Conservation (phyloP, 2,888 invertebrate genomes). For the Platycheirus rosarum region DNA sequence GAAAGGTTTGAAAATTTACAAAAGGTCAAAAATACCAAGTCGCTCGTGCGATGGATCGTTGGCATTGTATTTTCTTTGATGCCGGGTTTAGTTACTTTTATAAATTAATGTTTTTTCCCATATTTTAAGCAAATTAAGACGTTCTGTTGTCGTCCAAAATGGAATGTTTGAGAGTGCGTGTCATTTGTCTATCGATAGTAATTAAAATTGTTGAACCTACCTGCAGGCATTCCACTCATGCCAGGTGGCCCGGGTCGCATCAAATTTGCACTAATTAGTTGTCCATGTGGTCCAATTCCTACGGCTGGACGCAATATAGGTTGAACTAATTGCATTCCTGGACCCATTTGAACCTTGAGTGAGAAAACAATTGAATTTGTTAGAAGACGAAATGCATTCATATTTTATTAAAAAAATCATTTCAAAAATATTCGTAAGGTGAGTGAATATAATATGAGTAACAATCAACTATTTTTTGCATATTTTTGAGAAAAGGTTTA, state of each 20-base stretch:
- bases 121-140: constrained; percentile 48
- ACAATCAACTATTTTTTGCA: constrained; percentile 48
- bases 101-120: constrained; percentile 41
- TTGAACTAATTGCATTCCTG: constrained; percentile 82
- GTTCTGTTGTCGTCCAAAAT: constrained; percentile 46
- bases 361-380: constrained; percentile 20
- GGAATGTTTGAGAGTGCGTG: constrained; percentile 65
- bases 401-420: neutral
- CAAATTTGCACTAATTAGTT: constrained; percentile 81
- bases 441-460: constrained; percentile 65
- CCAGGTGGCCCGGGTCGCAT: constrained; percentile 79
- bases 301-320: constrained; percentile 82
- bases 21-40: constrained; percentile 7
- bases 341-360: constrained; percentile 78
- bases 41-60: constrained; percentile 12
- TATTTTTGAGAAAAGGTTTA: constrained; percentile 73
- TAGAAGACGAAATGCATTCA: constrained; percentile 3
- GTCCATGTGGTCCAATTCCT: constrained; percentile 81
- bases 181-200: constrained; percentile 69
- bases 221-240: constrained; percentile 81
- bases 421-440: constrained; percentile 33
- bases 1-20: constrained; percentile 22
- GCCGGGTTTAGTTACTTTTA: constrained; percentile 36
- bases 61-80: constrained; percentile 31
- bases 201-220: constrained; percentile 77